Evolutionary conservation across 2,888 invertebrate genomes (phyloP), one percentile per base, ranked within the genome.

Genomic region (Hesperia comma): DNA sequence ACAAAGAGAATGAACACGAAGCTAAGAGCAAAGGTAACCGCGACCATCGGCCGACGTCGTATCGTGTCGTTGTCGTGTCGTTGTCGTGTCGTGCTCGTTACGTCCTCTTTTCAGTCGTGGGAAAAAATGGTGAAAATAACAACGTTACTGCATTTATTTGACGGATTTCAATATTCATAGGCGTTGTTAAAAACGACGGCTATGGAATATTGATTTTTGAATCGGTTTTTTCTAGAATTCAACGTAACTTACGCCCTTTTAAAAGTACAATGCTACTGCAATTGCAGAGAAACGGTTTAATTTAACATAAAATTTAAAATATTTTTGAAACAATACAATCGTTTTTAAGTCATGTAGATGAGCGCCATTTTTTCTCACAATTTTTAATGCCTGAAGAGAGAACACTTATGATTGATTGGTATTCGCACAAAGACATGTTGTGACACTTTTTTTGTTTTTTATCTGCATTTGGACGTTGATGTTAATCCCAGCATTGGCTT

Each of bases 1-100:
- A 94, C 85, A 94, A 94, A 89, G 94, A 95, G 91, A 94, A 95
- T 81, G 96, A 96, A 86, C 96, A 96, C 82, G 96, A 96, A 79
- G 94, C 95, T 83, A 95, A 95, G 87, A 94, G 93, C 84, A 96
- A 96, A 95, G 96, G 96, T 96, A 93, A 91, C 85, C 75, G 67
- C 63, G 69, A 57, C 66, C 67, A 71, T 72, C 75, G 74, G 72
- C 68, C 26, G 3, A 5, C 5, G 26, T 26, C 26, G 80, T 81
- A 80, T 80, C 77, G 81, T 79, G 82, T 79, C 81, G 84, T 84
- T 75, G n/a, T n/a, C 26, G 26, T 26, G 26, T 26, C 26, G 80
- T 80, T 81, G 81, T 80, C 77, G 81, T 79, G 82, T 79, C 81
- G 84, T 84, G 82, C 77, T 77, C 77, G 76, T 78, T 75, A 75